These are phyloP conservation scores for Drosophila kikkawai DNA, from an alignment of 1,140 invertebrate genomes.

Conservation along the genomic window DNA sequence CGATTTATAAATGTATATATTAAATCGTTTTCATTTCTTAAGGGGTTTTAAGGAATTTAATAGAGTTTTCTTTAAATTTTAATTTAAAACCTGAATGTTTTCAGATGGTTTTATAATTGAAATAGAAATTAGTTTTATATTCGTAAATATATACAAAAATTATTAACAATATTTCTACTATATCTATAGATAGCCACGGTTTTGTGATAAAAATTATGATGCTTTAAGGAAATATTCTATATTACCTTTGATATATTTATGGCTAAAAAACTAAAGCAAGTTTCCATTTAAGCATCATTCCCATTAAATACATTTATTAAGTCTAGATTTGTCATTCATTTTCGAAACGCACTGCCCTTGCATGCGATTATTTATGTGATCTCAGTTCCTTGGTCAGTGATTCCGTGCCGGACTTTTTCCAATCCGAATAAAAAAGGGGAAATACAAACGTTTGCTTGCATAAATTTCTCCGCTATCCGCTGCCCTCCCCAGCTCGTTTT, in stretches of 20 bases:
- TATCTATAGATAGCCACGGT: background rate
- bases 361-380: slow-evolving; percentile 35
- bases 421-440: slow-evolving; percentile 44
- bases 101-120: too few species aligned
- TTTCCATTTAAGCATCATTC: background rate
- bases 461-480: slow-evolving; percentile 53
- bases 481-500: slow-evolving; percentile 17
- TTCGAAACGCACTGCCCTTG: slow-evolving; percentile 1
- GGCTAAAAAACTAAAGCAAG: background rate
- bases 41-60: background rate
- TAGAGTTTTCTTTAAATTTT: too few species aligned
- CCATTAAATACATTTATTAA: background rate
- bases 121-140: too few species aligned
- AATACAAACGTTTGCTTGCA: slow-evolving; percentile 67
- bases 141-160: too few species aligned
- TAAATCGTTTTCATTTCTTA: background rate
- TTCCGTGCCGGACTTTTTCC: slow-evolving; percentile 13
- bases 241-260: background rate
- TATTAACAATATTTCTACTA: too few species aligned
- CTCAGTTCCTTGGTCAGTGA: slow-evolving; percentile 28
- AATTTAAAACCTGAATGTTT: too few species aligned
- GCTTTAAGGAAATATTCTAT: background rate
- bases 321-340: background rate
- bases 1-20: background rate
- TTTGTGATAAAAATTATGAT: background rate